Evolutionary conservation across 1,140 invertebrate genomes (phyloP).

Genomic region (Drosophila kurseongensis): DNA sequence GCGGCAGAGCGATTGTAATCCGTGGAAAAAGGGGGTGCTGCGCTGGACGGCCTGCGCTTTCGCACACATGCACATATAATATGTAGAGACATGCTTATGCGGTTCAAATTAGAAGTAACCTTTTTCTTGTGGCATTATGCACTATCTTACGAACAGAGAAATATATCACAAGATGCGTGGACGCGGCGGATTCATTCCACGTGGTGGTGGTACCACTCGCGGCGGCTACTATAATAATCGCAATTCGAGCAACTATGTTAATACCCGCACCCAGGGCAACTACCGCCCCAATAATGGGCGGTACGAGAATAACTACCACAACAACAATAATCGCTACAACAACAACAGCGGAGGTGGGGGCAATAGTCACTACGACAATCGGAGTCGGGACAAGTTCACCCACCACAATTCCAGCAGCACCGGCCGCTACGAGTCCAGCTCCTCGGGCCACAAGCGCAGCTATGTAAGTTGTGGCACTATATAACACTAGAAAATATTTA

Average conservation of each 20-base stretch:
- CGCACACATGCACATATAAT: slow-evolving; percentile 3
- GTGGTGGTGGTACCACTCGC: slow-evolving; percentile 67
- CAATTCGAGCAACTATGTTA: slow-evolving; percentile 75
- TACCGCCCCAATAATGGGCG: slow-evolving; percentile 68
- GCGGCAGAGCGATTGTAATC: background rate
- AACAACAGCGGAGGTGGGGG: slow-evolving; percentile 37
- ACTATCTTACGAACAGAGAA: background rate
- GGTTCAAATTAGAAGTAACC: background rate
- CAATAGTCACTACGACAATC: slow-evolving; percentile 70
- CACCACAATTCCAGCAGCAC: slow-evolving; percentile 69
- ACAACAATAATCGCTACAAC: slow-evolving; percentile 61
- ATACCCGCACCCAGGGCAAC: slow-evolving; percentile 71
- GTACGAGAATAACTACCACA: slow-evolving; percentile 70
- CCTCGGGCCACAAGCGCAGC: slow-evolving; percentile 67
- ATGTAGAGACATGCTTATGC: background rate
- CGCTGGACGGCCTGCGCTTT: slow-evolving; percentile 19
- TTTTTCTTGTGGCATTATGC: slow-evolving; percentile 1
- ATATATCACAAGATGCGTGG: slow-evolving; percentile 63
- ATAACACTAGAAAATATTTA: background rate
- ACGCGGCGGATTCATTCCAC: slow-evolving; percentile 73
- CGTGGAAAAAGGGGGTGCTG: slow-evolving; percentile 22
- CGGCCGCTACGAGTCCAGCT: slow-evolving; percentile 68
- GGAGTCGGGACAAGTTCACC: slow-evolving; percentile 68
- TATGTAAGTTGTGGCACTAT: slow-evolving; percentile 61
- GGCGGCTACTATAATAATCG: slow-evolving; percentile 77